Evolutionary conservation across 1,140 invertebrate genomes (phyloP).

Genomic region (Lordiphosa stackelbergi): DNA sequence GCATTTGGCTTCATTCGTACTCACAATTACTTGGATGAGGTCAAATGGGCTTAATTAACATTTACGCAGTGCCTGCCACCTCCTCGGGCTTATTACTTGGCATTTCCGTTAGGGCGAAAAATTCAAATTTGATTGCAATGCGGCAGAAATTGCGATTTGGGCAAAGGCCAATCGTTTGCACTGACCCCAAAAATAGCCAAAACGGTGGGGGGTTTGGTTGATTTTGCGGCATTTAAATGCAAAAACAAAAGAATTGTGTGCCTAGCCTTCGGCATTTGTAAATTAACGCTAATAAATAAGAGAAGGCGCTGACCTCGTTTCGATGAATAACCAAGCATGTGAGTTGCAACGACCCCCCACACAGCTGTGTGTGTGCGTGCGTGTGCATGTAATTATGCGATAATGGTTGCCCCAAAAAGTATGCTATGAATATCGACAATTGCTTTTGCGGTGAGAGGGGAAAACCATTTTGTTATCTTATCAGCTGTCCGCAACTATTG

Average conservation of each 20-base stretch:
- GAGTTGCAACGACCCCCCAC: slow-evolving; percentile 4
- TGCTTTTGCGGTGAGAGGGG: background rate
- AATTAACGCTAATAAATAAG: slow-evolving; percentile 68
- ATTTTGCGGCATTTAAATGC: slow-evolving; percentile 41
- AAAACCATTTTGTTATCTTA: slow-evolving; percentile 43
- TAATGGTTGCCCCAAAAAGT: slow-evolving; percentile 48
- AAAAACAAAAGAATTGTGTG: slow-evolving; percentile 18
- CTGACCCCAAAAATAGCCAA: slow-evolving; percentile 47
- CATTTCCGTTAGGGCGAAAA: slow-evolving; percentile 62
- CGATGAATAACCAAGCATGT: slow-evolving; percentile 1
- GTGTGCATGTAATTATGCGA: slow-evolving; percentile 23
- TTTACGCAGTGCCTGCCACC: slow-evolving; percentile 32
- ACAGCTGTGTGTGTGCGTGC: slow-evolving; percentile 3
- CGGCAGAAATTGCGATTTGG: slow-evolving; percentile 65
- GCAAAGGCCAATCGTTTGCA: slow-evolving; percentile 52
- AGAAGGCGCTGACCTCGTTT: slow-evolving; percentile 33
- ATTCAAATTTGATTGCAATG: slow-evolving; percentile 75
- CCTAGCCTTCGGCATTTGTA: slow-evolving; percentile 58
- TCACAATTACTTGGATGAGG: too few species aligned
- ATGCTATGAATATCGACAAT: slow-evolving; percentile 28
- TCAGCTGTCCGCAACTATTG: slow-evolving; percentile 52
- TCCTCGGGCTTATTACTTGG: slow-evolving; percentile 51
- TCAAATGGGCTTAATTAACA: slow-evolving; percentile 19
- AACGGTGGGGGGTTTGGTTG: background rate
- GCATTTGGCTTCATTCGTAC: slow-evolving; percentile 13